A percentile compares a stretch with the other conserved stretches of the same genome.
These are phyloP conservation scores for Poecilia velifera DNA, from an alignment of 2,797 vertebrate species.

Conservation along the genomic window DNA sequence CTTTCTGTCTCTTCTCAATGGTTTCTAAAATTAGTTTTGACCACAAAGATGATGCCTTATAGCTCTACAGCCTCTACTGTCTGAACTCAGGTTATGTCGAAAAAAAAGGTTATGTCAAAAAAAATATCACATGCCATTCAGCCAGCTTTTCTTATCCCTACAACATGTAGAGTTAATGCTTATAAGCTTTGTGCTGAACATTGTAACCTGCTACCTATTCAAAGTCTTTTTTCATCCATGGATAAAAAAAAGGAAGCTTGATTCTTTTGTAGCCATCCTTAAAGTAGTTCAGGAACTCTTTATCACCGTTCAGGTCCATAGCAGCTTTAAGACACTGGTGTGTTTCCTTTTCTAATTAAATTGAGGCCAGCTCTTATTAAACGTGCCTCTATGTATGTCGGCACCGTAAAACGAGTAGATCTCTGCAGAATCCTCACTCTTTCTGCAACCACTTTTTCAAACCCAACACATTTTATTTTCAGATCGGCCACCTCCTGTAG, in stretches of 20 bases:
- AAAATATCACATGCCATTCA: slow-evolving; percentile 40
- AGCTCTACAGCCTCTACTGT: slow-evolving; percentile 12
- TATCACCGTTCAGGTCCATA: slow-evolving; percentile 31
- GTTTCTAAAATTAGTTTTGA: slow-evolving; percentile 22
- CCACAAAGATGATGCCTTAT: slow-evolving; percentile 28
- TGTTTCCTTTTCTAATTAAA: slow-evolving; percentile 46
- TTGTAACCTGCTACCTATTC: slow-evolving; percentile 33
- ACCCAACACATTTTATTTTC: slow-evolving; percentile 15
- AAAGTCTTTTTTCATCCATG: slow-evolving; percentile 34
- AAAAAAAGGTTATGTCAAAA: not conserved
- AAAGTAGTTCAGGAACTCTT: slow-evolving; percentile 11
- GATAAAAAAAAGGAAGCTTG: slow-evolving; percentile 35
- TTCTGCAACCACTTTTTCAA: slow-evolving; percentile 14
- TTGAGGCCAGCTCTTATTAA: slow-evolving; percentile 45
- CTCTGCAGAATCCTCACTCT: slow-evolving; percentile 38
- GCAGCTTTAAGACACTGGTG: slow-evolving; percentile 11
- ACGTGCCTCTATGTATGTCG: slow-evolving; percentile 60
- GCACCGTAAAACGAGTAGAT: slow-evolving; percentile 53
- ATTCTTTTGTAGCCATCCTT: slow-evolving; percentile 3
- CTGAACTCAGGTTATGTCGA: slow-evolving; percentile 21
- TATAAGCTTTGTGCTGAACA: slow-evolving; percentile 9
- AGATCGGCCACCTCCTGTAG: slow-evolving; percentile 37
- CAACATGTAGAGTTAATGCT: slow-evolving; percentile 36
- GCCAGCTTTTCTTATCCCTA: slow-evolving; percentile 21
- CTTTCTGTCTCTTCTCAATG: slow-evolving; percentile 21